These are phyloP conservation scores for Orthosia gracilis DNA, from an alignment of 2,888 invertebrate species.

Conservation along the genomic window DNA sequence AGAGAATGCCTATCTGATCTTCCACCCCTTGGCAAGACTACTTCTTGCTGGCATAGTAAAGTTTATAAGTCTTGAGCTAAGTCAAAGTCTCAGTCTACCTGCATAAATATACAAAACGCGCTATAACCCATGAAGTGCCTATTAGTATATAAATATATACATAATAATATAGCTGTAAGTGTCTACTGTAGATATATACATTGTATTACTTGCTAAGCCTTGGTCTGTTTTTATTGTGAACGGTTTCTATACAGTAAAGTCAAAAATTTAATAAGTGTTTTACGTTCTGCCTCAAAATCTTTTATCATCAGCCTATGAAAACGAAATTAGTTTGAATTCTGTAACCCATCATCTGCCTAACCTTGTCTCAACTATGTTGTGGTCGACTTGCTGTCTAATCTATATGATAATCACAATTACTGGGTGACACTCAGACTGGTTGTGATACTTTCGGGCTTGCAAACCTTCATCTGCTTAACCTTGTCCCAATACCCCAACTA, in stretches of 20 bases:
- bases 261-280: too few relatives aligned
- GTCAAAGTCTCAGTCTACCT: neutral
- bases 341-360: too few relatives aligned
- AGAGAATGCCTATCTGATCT: neutral
- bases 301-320: neutral
- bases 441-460: neutral
- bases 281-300: neutral
- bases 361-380: neutral
- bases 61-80: neutral
- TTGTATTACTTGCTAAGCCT: conserved; percentile 60
- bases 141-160: conserved; percentile 78
- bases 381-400: neutral
- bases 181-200: conserved; percentile 68
- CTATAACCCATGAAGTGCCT: conserved; percentile 82
- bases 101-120: conserved; percentile 60
- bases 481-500: too few relatives aligned
- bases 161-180: conserved; percentile 70
- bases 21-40: too few relatives aligned
- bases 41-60: neutral
- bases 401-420: too few relatives aligned
- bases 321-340: neutral
- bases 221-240: conserved; percentile 24
- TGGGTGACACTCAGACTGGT: too few relatives aligned
- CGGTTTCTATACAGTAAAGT: neutral
- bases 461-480: too few relatives aligned